A percentile compares a stretch with the other conserved stretches of the same genome.
These are phyloP conservation scores for Caenorhabditis sinica DNA, from an alignment of 2,888 invertebrate genomes.

Conservation along the genomic window DNA sequence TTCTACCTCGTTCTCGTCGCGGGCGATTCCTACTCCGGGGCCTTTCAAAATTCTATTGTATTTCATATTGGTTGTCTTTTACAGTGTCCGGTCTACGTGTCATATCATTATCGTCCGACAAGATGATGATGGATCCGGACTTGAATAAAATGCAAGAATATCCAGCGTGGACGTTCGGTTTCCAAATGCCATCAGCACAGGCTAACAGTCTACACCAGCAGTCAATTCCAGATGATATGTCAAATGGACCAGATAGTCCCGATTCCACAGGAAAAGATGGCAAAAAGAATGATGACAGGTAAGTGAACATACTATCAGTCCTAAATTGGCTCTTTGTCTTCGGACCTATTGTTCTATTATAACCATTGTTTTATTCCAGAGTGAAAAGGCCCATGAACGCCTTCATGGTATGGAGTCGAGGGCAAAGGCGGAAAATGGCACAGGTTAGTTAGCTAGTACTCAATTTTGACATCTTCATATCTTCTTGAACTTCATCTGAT, in stretches of 20 bases:
- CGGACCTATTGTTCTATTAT: constrained; percentile 18
- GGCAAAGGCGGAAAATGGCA: constrained; percentile 83
- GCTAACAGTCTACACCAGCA: constrained; percentile 59
- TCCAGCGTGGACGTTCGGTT: constrained; percentile 62
- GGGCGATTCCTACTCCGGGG: constrained; percentile 25
- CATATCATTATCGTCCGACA: constrained; percentile 65
- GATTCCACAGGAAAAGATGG: constrained; percentile 73
- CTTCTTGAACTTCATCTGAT: neutral
- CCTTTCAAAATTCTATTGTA: constrained; percentile 66
- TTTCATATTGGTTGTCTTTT: constrained; percentile 65
- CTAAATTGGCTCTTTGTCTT: neutral
- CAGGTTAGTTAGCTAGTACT: constrained; percentile 75
- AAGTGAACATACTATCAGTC: constrained; percentile 20
- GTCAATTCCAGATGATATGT: constrained; percentile 60
- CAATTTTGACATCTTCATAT: neutral
- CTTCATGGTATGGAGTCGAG: constrained; percentile 83
- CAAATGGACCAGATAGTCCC: constrained; percentile 70
- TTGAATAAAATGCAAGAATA: constrained; percentile 72
- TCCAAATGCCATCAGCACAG: constrained; percentile 66
- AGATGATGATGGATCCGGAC: constrained; percentile 73
- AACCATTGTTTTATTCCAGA: constrained; percentile 59
- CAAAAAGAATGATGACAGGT: constrained; percentile 78
- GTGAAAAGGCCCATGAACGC: constrained; percentile 83
- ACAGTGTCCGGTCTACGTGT: constrained; percentile 66
- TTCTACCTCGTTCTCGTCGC: constrained; percentile 50